Evolutionary conservation across 2,113 vertebrate species (phyloP).

Genomic region (Daubentonia madagascariensis): DNA sequence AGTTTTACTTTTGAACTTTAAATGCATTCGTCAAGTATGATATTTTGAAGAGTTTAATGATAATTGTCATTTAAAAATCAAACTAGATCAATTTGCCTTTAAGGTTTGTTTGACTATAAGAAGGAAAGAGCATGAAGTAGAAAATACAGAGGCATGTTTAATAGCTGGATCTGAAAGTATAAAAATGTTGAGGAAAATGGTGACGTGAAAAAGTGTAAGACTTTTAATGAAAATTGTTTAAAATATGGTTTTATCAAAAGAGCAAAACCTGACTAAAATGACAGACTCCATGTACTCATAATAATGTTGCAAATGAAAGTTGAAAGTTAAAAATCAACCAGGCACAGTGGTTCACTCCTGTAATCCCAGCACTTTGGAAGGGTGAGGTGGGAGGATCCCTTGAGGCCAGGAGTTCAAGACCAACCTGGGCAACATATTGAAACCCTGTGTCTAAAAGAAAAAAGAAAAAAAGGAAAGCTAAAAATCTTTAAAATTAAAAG

Average conservation of each 20-base stretch:
- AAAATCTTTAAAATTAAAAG: not conserved
- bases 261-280: not conserved
- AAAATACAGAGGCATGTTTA: not conserved
- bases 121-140: not conserved
- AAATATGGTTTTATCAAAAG: not conserved
- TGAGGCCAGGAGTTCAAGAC: no score
- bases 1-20: constrained; percentile 47
- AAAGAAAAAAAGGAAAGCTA: not conserved
- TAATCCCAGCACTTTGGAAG: no score
- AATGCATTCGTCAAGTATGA: not conserved
- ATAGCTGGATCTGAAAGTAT: not conserved
- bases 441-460: no score
- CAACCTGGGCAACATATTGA: no score
- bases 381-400: no score
- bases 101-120: not conserved
- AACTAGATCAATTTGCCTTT: not conserved
- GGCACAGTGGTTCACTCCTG: no score
- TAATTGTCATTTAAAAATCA: constrained; percentile 18
- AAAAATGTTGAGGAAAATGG: constrained; percentile 2
- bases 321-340: not conserved
- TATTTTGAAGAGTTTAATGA: not conserved
- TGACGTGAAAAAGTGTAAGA: not conserved
- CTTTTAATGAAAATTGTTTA: constrained; percentile 20
- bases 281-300: not conserved
- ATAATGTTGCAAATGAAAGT: constrained; percentile 8